Evolutionary conservation across 2,113 vertebrate genomes (phyloP).

Genomic region (Butorides virescens): DNA sequence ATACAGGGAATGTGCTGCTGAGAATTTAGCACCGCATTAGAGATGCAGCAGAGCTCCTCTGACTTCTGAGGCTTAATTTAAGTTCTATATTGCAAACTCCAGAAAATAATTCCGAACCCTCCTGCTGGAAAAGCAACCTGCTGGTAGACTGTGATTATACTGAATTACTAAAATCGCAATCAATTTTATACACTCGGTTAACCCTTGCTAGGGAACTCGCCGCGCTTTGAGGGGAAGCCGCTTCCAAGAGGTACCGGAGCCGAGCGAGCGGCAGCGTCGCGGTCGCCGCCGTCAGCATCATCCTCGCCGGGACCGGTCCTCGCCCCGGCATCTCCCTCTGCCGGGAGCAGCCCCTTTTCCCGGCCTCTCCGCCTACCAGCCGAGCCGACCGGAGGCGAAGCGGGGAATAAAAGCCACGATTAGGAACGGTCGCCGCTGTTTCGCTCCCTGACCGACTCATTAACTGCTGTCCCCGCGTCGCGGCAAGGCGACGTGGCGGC

Average conservation of each 20-base stretch:
- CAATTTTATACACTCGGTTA: conserved; percentile 85
- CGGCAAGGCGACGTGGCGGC: neutral
- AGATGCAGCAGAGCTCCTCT: conserved; percentile 81
- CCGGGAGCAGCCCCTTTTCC: neutral
- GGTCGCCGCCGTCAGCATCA: neutral
- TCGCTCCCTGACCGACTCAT: conserved; percentile 9
- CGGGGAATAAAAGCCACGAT: neutral
- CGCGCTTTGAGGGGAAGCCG: neutral
- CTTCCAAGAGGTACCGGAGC: neutral
- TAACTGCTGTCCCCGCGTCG: neutral
- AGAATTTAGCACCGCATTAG: conserved; percentile 88
- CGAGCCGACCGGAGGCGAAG: neutral
- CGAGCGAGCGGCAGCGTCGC: neutral
- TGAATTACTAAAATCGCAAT: conserved; percentile 86
- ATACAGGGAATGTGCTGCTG: conserved; percentile 83
- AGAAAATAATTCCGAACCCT: conserved; percentile 89
- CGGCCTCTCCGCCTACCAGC: neutral
- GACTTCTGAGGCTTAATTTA: conserved; percentile 90
- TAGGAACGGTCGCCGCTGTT: neutral
- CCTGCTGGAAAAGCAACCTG: conserved; percentile 88
- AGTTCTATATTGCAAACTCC: conserved; percentile 90
- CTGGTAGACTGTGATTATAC: conserved; percentile 89
- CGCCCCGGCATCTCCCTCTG: neutral
- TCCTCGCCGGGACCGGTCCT: neutral
- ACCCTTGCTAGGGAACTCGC: conserved; percentile 73